Evolutionary conservation across 2,888 invertebrate genomes (phyloP).

Genomic region (Hybos culiciformis): DNA sequence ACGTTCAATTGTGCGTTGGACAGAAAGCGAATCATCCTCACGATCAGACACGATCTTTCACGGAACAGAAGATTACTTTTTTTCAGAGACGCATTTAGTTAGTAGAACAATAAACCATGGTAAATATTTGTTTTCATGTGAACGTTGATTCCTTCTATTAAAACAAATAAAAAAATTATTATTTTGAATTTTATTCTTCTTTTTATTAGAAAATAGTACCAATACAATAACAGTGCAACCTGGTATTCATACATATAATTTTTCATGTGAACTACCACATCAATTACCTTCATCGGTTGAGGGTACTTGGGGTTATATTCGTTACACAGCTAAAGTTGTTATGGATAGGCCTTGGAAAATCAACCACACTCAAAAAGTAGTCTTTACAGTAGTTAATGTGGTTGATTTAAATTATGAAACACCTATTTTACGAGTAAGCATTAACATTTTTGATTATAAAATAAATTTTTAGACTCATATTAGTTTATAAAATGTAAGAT

Average conservation of each 20-base stretch:
- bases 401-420: constrained; percentile 64
- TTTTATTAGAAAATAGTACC: too few species aligned
- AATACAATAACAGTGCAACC: constrained; percentile 28
- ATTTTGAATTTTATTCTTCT: too few species aligned
- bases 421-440: constrained; percentile 28
- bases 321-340: constrained; percentile 66
- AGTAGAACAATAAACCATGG: too few species aligned
- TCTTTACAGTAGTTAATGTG: constrained; percentile 64
- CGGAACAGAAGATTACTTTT: constrained; percentile 42
- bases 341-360: constrained; percentile 72
- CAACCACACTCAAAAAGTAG: constrained; percentile 62
- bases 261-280: constrained; percentile 57
- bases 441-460: too few species aligned
- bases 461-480: not conserved
- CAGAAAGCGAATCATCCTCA: constrained; percentile 20
- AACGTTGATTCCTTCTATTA: too few species aligned
- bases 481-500: too few species aligned
- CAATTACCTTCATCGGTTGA: constrained; percentile 68
- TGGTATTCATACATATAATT: constrained; percentile 61
- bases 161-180: not conserved
- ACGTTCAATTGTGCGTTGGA: constrained; percentile 41
- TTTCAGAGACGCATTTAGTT: constrained; percentile 35
- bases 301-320: constrained; percentile 57
- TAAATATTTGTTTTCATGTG: too few species aligned
- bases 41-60: constrained; percentile 24